phyloP scores from a whole-genome alignment of 30 jellyfish, hydroid and myxozoan species.

The Turritopsis rubra region DNA sequence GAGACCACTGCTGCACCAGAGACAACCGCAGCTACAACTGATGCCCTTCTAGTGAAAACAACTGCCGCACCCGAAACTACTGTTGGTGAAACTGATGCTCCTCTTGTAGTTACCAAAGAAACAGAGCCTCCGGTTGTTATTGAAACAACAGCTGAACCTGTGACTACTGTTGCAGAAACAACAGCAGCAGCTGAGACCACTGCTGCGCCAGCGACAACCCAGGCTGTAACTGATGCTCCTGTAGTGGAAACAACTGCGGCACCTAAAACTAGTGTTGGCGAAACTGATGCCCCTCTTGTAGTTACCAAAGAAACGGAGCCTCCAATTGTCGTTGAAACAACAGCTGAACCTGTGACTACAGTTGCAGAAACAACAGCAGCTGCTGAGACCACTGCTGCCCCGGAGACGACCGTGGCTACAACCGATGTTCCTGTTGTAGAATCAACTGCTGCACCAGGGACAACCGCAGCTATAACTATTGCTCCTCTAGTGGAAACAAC shows the following conservation, averaged over 20 bases:
- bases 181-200: slow-evolving; percentile 8
- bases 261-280: not conserved
- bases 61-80: no score
- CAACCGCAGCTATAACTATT: slow-evolving; percentile 9
- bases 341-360: not conserved
- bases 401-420: not conserved
- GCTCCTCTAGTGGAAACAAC: not conserved
- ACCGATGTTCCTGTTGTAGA: slow-evolving; percentile 1
- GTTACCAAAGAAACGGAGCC: no score
- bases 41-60: no score
- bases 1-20: not conserved
- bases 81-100: no score
- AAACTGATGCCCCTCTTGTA: no score
- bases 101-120: not conserved
- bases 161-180: slow-evolving; percentile 4
- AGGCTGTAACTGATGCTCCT: not conserved
- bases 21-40: no score
- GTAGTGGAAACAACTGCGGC: slow-evolving; percentile 15
- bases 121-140: slow-evolving; percentile 30
- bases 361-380: not conserved
- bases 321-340: not conserved
- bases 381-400: slow-evolving; percentile 6
- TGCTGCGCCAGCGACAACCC: not conserved
- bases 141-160: not conserved
- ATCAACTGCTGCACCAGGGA: slow-evolving; percentile 2